Evolutionary conservation across 2,113 vertebrate genomes (phyloP).

Genomic region (Pangasianodon gigas): DNA sequence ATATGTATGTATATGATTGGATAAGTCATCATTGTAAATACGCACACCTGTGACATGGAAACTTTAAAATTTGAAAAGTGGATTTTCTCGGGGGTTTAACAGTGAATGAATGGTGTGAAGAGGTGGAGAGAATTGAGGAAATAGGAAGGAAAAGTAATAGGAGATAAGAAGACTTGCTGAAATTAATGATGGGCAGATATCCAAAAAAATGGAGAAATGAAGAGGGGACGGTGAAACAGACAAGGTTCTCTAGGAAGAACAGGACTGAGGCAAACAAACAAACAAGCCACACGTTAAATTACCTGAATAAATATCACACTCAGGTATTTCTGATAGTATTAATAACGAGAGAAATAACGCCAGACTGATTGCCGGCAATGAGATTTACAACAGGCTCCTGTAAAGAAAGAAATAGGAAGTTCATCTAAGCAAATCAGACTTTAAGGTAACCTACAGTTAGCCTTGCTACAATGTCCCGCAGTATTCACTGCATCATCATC

Average conservation of each 20-base stretch:
- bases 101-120: background rate
- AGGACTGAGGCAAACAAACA: background rate
- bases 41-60: background rate
- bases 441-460: background rate
- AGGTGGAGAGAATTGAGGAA: background rate
- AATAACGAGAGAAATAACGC: background rate
- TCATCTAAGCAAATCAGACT: background rate
- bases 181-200: background rate
- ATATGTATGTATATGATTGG: background rate
- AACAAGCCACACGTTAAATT: background rate
- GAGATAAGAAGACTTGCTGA: background rate
- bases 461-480: background rate
- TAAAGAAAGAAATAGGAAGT: background rate
- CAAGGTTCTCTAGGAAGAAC: background rate
- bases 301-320: background rate
- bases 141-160: background rate
- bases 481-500: background rate
- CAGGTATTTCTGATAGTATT: background rate
- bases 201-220: too few species aligned
- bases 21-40: background rate
- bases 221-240: background rate
- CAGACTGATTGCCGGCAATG: background rate
- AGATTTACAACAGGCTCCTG: background rate
- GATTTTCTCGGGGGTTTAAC: background rate
- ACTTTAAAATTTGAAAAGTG: background rate